These are phyloP conservation scores for Philopedon plagiatum DNA, from an alignment of 2,888 invertebrate genomes.

Conservation along the genomic window DNA sequence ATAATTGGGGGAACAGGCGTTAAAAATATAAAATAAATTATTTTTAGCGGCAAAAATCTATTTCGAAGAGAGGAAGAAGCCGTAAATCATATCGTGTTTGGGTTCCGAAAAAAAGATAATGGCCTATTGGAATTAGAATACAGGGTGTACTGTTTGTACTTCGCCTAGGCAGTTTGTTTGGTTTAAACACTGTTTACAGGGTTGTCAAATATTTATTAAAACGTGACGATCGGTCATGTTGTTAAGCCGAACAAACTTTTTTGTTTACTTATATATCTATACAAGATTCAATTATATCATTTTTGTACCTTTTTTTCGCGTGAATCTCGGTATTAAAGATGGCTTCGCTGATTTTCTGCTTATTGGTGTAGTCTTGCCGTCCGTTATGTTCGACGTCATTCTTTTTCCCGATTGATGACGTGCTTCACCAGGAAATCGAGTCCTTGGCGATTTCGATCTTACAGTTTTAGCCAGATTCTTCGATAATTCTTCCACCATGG, in stretches of 20 bases:
- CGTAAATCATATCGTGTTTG: conserved; percentile 31
- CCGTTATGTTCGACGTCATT: background rate
- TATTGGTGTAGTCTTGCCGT: background rate
- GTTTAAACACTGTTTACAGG: no score
- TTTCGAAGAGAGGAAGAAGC: background rate
- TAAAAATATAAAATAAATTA: conserved; percentile 40
- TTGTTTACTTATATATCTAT: background rate
- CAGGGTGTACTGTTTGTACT: no score
- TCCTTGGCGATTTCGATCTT: background rate
- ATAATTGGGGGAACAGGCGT: background rate
- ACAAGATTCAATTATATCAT: background rate
- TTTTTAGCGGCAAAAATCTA: conserved; percentile 34
- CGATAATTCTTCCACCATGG: conserved; percentile 45
- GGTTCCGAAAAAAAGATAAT: background rate
- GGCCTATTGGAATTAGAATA: background rate
- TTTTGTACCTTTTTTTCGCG: conserved; percentile 16
- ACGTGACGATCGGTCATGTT: no score
- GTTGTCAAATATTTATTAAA: no score
- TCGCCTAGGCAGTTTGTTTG: no score
- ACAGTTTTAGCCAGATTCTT: conserved; percentile 37
- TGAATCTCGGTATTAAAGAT: conserved; percentile 27
- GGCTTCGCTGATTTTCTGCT: conserved; percentile 6
- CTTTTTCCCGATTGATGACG: background rate
- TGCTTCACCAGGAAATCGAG: background rate
- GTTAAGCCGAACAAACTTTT: no score